A percentile compares a stretch with the other conserved stretches of the same genome.
Conservation (phyloP, 2,113 vertebrate species). For the Anhinga anhinga region DNA sequence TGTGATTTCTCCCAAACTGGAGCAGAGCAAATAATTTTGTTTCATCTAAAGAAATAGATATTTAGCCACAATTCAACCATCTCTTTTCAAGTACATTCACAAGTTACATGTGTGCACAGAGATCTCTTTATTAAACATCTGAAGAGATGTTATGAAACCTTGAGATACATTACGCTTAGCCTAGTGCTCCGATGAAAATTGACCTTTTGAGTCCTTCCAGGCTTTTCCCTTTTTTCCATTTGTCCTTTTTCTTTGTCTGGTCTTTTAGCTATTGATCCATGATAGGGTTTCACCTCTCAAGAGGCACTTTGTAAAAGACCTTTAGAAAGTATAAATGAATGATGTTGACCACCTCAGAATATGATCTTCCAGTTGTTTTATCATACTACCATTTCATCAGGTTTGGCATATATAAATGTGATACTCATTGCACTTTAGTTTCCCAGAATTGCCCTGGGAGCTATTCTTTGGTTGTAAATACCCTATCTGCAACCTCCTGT, state of each 20-base stretch:
- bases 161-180: neutral
- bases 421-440: neutral
- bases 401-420: neutral
- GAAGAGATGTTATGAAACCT: neutral
- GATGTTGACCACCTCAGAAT: neutral
- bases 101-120: neutral
- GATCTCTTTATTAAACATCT: neutral
- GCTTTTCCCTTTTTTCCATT: neutral
- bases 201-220: slow-evolving; percentile 8
- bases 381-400: neutral
- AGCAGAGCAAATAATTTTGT: neutral
- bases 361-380: slow-evolving; percentile 2
- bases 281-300: neutral
- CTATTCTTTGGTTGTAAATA: neutral
- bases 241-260: neutral
- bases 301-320: neutral
- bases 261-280: slow-evolving; percentile 12
- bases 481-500: neutral
- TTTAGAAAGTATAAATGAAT: neutral
- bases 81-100: neutral
- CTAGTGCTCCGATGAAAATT: neutral
- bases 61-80: neutral
- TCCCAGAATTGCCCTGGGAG: neutral
- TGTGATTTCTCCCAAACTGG: neutral
- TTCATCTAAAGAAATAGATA: neutral